Percentiles rank a stretch among this genome's conserved stretches.
Evolutionary conservation across 1,140 invertebrate genomes (phyloP).

Genomic region (Anagrus nilaparvatae): DNA sequence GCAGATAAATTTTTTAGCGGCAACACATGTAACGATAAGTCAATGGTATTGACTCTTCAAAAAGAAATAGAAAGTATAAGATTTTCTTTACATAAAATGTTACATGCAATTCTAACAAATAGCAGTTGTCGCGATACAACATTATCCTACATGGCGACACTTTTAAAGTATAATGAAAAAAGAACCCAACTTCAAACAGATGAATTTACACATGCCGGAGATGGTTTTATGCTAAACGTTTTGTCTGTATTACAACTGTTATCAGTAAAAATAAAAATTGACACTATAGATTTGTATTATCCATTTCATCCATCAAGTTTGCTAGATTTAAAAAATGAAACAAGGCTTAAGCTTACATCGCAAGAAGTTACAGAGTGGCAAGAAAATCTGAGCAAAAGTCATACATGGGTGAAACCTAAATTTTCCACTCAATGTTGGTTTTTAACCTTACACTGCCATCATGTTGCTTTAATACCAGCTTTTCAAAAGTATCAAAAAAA

Average conservation of each 20-base stretch:
- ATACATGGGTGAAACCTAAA: slow-evolving; percentile 66
- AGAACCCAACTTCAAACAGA: slow-evolving; percentile 83
- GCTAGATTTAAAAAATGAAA: slow-evolving; percentile 73
- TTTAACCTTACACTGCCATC: slow-evolving; percentile 86
- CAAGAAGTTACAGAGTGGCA: slow-evolving; percentile 70
- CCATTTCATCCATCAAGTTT: slow-evolving; percentile 73
- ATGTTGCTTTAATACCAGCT: slow-evolving; percentile 79
- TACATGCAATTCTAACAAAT: slow-evolving; percentile 78
- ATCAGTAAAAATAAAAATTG: slow-evolving; percentile 73
- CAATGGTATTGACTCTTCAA: slow-evolving; percentile 53
- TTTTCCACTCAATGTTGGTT: slow-evolving; percentile 97
- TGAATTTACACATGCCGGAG: slow-evolving; percentile 71
- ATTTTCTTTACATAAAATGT: slow-evolving; percentile 64
- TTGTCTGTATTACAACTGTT: slow-evolving; percentile 82
- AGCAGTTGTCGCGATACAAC: slow-evolving; percentile 60
- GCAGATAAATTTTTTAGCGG: slow-evolving; percentile 56
- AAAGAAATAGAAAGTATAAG: slow-evolving; percentile 62
- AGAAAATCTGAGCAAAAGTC: slow-evolving; percentile 44
- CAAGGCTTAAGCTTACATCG: slow-evolving; percentile 69
- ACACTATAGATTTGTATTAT: slow-evolving; percentile 77
- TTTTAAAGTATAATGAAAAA: slow-evolving; percentile 74
- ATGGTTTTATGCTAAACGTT: slow-evolving; percentile 92
- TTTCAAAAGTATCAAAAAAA: slow-evolving; percentile 80
- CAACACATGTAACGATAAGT: slow-evolving; percentile 44
- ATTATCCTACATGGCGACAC: slow-evolving; percentile 64